Conservation (phyloP, 2,113 vertebrate genomes). For the Thalassarche chlororhynchos region DNA sequence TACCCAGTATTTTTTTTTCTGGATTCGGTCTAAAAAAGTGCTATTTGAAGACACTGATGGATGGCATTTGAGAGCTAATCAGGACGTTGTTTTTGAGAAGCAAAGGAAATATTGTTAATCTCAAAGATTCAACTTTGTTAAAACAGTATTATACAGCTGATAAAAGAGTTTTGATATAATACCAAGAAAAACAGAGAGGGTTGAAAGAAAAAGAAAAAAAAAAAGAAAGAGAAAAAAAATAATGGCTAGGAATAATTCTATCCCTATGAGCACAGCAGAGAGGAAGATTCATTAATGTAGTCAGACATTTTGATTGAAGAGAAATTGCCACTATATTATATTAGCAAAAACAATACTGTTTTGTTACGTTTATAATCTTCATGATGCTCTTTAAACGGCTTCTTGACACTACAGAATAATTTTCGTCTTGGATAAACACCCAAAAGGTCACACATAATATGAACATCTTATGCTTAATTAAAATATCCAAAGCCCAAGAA, state of each 20-base stretch:
- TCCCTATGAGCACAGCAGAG: background rate
- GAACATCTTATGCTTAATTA: background rate
- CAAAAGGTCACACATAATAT: background rate
- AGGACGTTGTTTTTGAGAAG: background rate
- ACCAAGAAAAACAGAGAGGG: background rate
- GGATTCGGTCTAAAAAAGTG: background rate
- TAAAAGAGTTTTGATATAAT: background rate
- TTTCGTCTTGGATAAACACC: background rate
- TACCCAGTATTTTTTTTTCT: background rate
- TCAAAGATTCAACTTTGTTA: background rate
- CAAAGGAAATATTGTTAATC: background rate
- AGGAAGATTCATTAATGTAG: background rate
- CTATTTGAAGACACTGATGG: background rate
- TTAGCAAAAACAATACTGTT: background rate
- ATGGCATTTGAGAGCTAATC: background rate
- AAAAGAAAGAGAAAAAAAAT: rapidly evolving
- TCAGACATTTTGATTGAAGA: background rate
- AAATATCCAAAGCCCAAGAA: background rate
- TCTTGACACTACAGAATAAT: background rate
- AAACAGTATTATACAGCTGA: background rate
- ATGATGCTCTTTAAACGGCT: background rate
- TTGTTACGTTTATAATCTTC: background rate
- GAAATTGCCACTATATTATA: background rate
- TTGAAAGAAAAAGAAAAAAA: background rate
- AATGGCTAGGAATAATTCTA: background rate